phyloP scores from a whole-genome alignment of 2,888 invertebrate species.

The Petrolisthes cinctipes region DNA sequence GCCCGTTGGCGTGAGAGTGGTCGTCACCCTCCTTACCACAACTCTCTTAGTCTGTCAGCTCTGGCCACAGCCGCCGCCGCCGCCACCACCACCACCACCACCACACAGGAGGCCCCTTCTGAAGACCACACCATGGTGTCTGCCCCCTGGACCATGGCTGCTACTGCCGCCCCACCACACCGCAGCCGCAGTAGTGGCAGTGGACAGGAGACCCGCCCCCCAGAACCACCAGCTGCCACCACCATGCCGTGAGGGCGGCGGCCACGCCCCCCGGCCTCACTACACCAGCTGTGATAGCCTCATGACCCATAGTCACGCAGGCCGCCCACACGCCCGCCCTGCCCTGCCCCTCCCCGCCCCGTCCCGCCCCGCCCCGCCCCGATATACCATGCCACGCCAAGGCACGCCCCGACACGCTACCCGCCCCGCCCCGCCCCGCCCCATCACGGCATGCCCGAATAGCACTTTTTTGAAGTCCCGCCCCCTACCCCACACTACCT shows the following conservation, averaged over 20 bases:
- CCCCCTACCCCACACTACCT: neutral
- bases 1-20: constrained; percentile 54
- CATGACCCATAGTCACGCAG: constrained; percentile 54
- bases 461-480: neutral
- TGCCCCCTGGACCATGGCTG: constrained; percentile 39
- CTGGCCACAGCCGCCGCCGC: constrained; percentile 54
- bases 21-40: constrained; percentile 46
- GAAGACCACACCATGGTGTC: constrained; percentile 31
- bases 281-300: constrained; percentile 57
- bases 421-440: constrained; percentile 5
- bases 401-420: neutral
- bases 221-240: constrained; percentile 45
- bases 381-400: constrained; percentile 4
- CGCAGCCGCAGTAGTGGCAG: constrained; percentile 6
- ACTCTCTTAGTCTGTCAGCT: constrained; percentile 57
- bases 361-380: neutral
- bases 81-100: constrained; percentile 45
- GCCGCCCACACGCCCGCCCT: constrained; percentile 36
- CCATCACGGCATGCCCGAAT: neutral
- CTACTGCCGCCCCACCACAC: neutral
- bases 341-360: constrained; percentile 15
- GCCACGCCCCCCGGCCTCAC: constrained; percentile 33
- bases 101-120: constrained; percentile 12
- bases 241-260: constrained; percentile 51
- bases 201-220: constrained; percentile 37